Evolutionary conservation across 37 sponge, comb jelly and placozoan genomes (phyloP).

Genomic region (Aphrocallistes beatrix): DNA sequence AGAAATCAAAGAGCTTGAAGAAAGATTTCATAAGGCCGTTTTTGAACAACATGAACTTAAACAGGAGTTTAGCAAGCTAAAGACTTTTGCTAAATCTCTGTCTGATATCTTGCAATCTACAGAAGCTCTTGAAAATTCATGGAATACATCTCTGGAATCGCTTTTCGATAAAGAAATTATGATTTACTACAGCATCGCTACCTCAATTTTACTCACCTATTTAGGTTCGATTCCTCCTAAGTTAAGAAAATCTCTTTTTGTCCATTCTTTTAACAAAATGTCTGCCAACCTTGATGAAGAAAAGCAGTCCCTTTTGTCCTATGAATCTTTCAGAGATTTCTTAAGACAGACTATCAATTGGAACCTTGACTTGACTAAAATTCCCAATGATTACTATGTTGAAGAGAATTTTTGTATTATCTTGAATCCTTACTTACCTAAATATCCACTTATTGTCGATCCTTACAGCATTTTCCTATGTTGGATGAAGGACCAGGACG

Average conservation of each 20-base stretch:
- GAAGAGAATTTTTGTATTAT: neutral
- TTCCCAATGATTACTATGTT: neutral
- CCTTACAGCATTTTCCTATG: neutral
- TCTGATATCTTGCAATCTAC: neutral
- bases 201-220: neutral
- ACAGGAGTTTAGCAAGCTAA: neutral
- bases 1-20: neutral
- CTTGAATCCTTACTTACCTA: neutral
- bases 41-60: neutral
- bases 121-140: neutral
- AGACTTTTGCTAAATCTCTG: neutral
- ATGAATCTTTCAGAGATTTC: neutral
- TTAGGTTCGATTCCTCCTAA: neutral
- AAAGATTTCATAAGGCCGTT: neutral
- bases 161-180: neutral
- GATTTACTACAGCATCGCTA: neutral
- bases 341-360: neutral
- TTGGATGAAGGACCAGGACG: neutral
- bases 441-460: neutral
- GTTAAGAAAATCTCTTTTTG: neutral
- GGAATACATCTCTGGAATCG: neutral
- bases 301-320: neutral
- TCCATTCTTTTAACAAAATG: neutral
- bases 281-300: neutral
- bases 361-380: neutral